Conservation (phyloP, 2,888 invertebrate species). For the Eupithecia subumbrata region DNA sequence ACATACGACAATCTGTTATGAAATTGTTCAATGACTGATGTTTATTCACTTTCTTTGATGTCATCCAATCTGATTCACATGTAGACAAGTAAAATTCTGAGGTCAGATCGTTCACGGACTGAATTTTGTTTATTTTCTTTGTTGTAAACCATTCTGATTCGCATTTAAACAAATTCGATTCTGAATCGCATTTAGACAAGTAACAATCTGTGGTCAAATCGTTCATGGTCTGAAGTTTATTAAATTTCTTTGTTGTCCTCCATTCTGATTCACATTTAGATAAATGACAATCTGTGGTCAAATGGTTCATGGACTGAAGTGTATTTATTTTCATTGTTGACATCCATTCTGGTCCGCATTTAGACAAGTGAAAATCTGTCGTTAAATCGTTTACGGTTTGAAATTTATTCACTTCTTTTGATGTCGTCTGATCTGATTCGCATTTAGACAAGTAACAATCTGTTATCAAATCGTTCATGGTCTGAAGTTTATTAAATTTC, state of each 20-base stretch:
- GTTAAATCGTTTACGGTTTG: not conserved
- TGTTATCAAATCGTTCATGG: not conserved
- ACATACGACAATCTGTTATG: not conserved
- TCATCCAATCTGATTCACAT: conserved; percentile 25
- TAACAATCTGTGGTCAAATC: not conserved
- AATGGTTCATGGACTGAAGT: not conserved
- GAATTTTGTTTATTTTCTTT: conserved; percentile 19
- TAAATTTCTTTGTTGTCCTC: conserved; percentile 30
- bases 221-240: not conserved
- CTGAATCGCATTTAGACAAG: conserved; percentile 6
- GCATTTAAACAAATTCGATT: conserved; percentile 18
- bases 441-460: not conserved
- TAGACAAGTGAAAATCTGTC: not conserved
- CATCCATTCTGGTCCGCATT: conserved; percentile 25
- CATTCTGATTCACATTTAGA: conserved; percentile 24
- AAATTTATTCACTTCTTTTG: not conserved
- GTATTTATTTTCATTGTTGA: conserved; percentile 24
- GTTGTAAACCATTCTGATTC: conserved; percentile 30
- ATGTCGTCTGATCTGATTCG: not conserved
- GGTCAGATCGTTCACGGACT: not conserved
- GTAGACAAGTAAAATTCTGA: not conserved
- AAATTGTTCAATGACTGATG: not conserved
- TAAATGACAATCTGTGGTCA: not conserved
- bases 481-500: not conserved
- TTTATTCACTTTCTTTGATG: conserved; percentile 24